Percentiles rank a stretch among this genome's conserved stretches.
phyloP scores from a whole-genome alignment of 2,797 vertebrate genomes.

The Valencia hispanica region DNA sequence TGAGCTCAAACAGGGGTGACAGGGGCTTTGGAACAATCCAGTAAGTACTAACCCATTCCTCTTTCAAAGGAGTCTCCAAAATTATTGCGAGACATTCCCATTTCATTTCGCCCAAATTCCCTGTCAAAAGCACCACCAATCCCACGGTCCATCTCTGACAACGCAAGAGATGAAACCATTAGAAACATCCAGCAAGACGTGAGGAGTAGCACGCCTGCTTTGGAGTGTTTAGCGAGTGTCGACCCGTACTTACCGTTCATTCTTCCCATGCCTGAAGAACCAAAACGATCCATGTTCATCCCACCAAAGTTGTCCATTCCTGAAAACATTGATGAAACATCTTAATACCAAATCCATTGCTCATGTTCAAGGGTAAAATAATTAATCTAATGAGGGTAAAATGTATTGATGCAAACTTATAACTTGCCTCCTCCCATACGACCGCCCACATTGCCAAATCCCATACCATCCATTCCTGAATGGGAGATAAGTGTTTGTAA shows the following conservation, averaged over 20 bases:
- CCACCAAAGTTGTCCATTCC: slow-evolving; percentile 94
- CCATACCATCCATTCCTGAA: slow-evolving; percentile 96
- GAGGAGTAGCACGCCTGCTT: slow-evolving; percentile 42
- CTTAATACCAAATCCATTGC: neutral
- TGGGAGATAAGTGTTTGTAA: slow-evolving; percentile 36
- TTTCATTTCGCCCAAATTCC: slow-evolving; percentile 92
- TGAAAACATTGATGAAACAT: neutral
- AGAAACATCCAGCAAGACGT: slow-evolving; percentile 40
- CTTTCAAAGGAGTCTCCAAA: slow-evolving; percentile 92
- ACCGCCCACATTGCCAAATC: slow-evolving; percentile 91
- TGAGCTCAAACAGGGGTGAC: neutral
- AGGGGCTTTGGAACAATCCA: slow-evolving; percentile 38
- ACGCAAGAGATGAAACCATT: slow-evolving; percentile 65
- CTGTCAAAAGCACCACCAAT: slow-evolving; percentile 89
- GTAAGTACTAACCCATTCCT: slow-evolving; percentile 86
- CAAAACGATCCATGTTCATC: slow-evolving; percentile 93
- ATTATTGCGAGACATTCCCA: slow-evolving; percentile 89
- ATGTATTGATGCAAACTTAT: neutral
- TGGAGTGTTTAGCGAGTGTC: neutral
- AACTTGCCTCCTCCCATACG: slow-evolving; percentile 95
- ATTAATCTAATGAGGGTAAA: neutral
- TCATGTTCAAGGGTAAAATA: neutral
- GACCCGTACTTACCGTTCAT: slow-evolving; percentile 87
- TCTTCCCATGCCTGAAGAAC: slow-evolving; percentile 91
- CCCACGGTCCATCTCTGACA: slow-evolving; percentile 90